Base-by-base conservation (phyloP, 2,797 vertebrate genomes). In the Malurus splendens region DNA sequence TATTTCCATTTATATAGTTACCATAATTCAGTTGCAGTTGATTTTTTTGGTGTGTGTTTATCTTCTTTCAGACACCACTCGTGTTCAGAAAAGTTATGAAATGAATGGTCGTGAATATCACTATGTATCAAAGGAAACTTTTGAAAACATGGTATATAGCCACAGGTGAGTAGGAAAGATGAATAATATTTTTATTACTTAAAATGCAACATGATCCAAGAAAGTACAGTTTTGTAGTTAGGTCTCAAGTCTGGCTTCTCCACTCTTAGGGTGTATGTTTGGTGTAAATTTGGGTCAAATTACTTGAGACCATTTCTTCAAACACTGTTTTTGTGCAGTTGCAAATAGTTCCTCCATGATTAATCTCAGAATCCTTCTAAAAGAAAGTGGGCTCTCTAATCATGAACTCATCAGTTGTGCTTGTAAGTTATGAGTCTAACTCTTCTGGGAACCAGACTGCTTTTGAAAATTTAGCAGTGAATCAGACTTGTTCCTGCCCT, bases 91-190 rank as follows among this genome's bases (percentile, higher is more conserved):
- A 96, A 98, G 95, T 86, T 98, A 98, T 39, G 99, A 99, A 97
- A 97, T 99, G 86, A 97, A 98, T 16, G 98, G 98, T 22, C 97
- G 98, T 94, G 99, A 99, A 75, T 99, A 99, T 96, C 96, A 99
- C 91, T 99, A 99, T 32, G 96, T 98, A 92, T 98, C 97, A 42
- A 98, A 98, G 62, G 98, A 99, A 94, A 96, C 97, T 59, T 99
- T 99, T 92, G 98, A 99, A 97, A 98, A 96, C 91, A 98, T 99
- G 98, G 94, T 98, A 18, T 97, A 98, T 30, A 98, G 97, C 92
- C 98, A 98, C 96, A 99, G 98, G 98, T 99, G 94, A 94, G 48
- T 28, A 60, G 67, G 30, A 86, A 18, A 30, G 38, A 78, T 36
- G 6, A 71, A 78, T 86, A 56, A 50, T 20, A 28, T 13, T 88